Evolutionary conservation across 2,113 vertebrate genomes (phyloP).

Genomic region (Marcusenius ussheri): DNA sequence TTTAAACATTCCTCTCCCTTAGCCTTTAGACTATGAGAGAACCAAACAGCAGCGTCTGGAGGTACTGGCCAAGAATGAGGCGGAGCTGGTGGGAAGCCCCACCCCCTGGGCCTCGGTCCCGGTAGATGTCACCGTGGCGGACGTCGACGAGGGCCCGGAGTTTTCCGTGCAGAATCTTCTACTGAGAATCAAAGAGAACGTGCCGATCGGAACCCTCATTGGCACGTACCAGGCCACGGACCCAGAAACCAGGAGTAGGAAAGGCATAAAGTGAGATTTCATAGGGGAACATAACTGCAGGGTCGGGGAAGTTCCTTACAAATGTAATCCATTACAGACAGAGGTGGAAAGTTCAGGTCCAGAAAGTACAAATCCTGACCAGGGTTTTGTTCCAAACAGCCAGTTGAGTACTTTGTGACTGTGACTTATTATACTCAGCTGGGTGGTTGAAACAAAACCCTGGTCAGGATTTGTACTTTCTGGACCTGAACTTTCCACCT

Average conservation of each 20-base stretch:
- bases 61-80: constrained; percentile 68
- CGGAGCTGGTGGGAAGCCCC: constrained; percentile 49
- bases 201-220: constrained; percentile 53
- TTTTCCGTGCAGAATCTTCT: constrained; percentile 57
- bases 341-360: background rate
- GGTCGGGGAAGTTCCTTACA: background rate
- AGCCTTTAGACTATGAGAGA: constrained; percentile 74
- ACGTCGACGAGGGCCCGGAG: constrained; percentile 75
- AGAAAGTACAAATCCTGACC: background rate
- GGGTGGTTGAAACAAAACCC: too few relatives aligned
- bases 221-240: constrained; percentile 66
- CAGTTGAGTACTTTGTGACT: too few relatives aligned
- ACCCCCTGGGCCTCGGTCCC: constrained; percentile 54
- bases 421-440: too few relatives aligned
- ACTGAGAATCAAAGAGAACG: constrained; percentile 65
- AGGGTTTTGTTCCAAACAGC: background rate
- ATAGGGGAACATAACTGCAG: background rate
- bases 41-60: constrained; percentile 51
- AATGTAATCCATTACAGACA: background rate
- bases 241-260: constrained; percentile 67
- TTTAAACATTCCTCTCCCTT: background rate
- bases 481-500: too few relatives aligned
- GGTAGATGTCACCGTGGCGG: constrained; percentile 57
- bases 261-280: constrained; percentile 65
- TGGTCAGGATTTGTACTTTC: too few relatives aligned